Conservation (phyloP, 2,797 vertebrate species). For the Gymnocypris eckloni region DNA sequence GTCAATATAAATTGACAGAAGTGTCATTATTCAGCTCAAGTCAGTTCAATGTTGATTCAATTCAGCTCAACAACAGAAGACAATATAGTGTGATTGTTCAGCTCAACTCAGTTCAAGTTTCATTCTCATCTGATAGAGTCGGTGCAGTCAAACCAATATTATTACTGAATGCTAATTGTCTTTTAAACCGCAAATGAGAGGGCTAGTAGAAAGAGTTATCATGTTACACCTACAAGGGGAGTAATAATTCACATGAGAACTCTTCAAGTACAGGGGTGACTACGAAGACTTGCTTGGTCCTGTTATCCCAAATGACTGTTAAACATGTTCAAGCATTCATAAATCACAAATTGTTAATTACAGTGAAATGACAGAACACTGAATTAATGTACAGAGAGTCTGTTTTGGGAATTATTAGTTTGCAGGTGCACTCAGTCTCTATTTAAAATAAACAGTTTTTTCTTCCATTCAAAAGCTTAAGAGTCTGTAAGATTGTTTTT, state of each 20-base stretch:
- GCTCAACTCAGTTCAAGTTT: not conserved
- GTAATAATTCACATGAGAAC: constrained; percentile 1
- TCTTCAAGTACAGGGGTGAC: constrained; percentile 9
- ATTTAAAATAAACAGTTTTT: not conserved
- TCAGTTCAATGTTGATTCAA: not conserved
- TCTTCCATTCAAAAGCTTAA: not conserved
- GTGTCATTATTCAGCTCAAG: not conserved
- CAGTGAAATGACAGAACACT: not conserved
- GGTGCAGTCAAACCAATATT: not conserved
- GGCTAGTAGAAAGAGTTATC: not conserved
- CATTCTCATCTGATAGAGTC: not conserved
- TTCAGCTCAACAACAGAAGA: not conserved
- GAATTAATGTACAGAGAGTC: not conserved
- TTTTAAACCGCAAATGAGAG: not conserved
- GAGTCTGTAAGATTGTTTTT: not conserved
- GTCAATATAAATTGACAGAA: not conserved
- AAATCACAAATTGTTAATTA: not conserved
- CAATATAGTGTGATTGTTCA: not conserved
- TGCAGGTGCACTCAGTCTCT: constrained; percentile 1
- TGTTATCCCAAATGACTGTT: constrained; percentile 15
- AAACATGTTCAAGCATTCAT: constrained; percentile 17
- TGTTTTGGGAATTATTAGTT: not conserved
- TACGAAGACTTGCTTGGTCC: not conserved
- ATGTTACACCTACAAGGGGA: not conserved
- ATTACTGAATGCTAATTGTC: not conserved